These are phyloP conservation scores for Dipus sagitta DNA, from an alignment of 2,797 vertebrate species.

Conservation along the genomic window DNA sequence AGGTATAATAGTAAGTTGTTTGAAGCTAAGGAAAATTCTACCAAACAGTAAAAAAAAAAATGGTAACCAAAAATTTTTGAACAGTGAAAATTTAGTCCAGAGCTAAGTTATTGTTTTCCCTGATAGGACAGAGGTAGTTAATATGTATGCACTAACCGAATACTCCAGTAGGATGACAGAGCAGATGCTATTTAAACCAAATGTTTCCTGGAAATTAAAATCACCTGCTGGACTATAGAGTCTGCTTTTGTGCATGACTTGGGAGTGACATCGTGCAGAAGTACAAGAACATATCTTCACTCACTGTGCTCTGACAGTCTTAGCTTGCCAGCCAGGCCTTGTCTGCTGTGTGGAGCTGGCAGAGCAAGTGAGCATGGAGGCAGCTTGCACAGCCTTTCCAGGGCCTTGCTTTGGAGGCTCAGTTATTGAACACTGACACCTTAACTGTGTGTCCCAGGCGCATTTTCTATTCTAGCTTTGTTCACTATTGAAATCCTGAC, in stretches of 20 bases:
- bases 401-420: neutral
- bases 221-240: neutral
- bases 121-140: neutral
- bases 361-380: fast-evolving
- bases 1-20: neutral
- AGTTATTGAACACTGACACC: neutral
- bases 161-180: neutral
- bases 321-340: neutral
- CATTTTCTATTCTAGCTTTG: too few relatives aligned
- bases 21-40: neutral
- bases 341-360: fast-evolving
- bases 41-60: neutral
- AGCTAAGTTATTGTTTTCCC: neutral
- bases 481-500: neutral
- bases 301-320: neutral
- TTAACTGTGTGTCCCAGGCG: too few relatives aligned
- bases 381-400: neutral
- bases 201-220: neutral
- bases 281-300: neutral
- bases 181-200: neutral
- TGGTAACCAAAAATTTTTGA: neutral
- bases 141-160: neutral
- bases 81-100: neutral
- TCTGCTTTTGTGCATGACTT: neutral
- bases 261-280: neutral